These are phyloP conservation scores for Drosophila pandora DNA, from an alignment of 1,140 invertebrate genomes.

Conservation along the genomic window DNA sequence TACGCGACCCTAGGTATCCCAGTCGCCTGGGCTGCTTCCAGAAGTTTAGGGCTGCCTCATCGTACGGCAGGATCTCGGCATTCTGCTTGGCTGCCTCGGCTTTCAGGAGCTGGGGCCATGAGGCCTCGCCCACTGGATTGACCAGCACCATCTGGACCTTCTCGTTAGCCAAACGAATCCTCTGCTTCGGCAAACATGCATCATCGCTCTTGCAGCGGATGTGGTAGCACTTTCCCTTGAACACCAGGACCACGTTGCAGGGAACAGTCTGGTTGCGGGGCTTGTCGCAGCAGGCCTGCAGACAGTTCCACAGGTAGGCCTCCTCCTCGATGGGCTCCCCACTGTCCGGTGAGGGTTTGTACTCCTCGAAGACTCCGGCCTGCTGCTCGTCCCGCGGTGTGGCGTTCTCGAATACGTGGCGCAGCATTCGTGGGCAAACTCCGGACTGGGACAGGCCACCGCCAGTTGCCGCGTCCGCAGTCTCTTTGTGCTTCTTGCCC, in stretches of 20 bases:
- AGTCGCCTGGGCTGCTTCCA: slow-evolving; percentile 75
- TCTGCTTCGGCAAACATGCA: slow-evolving; percentile 88
- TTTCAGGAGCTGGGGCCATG: slow-evolving; percentile 85
- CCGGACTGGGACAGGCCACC: slow-evolving; percentile 2
- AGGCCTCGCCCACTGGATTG: slow-evolving; percentile 85
- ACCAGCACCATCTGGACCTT: slow-evolving; percentile 91
- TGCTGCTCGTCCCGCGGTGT: slow-evolving; percentile 67
- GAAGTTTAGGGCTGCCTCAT: slow-evolving; percentile 66
- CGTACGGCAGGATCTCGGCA: slow-evolving; percentile 54
- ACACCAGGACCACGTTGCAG: slow-evolving; percentile 92
- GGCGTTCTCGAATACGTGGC: slow-evolving; percentile 77
- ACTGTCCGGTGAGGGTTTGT: slow-evolving; percentile 41
- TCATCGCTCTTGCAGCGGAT: slow-evolving; percentile 89
- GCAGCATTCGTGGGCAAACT: slow-evolving; percentile 68
- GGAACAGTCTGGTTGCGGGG: slow-evolving; percentile 77
- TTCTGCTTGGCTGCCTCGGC: slow-evolving; percentile 54
- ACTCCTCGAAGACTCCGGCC: slow-evolving; percentile 72
- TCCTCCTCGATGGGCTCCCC: slow-evolving; percentile 60
- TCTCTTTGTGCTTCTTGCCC: slow-evolving; percentile 30
- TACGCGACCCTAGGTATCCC: slow-evolving; percentile 31
- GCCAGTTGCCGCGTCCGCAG: slow-evolving; percentile 11
- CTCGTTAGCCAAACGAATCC: slow-evolving; percentile 84
- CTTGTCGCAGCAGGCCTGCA: slow-evolving; percentile 88
- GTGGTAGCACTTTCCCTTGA: slow-evolving; percentile 90
- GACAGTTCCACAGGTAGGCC: slow-evolving; percentile 85